Evolutionary conservation across 1,140 invertebrate genomes (phyloP).

Genomic region (Papilio machaon): DNA sequence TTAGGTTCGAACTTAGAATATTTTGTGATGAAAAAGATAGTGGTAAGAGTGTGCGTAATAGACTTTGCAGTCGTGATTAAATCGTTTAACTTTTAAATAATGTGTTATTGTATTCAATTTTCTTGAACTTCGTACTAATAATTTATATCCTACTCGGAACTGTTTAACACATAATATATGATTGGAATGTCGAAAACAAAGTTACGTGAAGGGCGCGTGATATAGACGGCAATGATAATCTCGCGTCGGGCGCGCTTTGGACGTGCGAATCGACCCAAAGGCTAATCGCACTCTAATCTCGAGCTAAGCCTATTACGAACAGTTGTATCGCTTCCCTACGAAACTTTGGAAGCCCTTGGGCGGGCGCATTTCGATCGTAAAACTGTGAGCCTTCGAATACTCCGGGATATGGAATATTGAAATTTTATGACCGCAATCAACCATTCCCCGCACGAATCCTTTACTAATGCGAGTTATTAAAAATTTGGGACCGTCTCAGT

Average conservation of each 20-base stretch:
- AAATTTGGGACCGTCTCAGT: slow-evolving; percentile 38
- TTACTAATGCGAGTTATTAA: slow-evolving; percentile 41
- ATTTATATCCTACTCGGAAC: not conserved
- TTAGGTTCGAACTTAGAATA: too few relatives aligned
- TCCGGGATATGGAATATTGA: slow-evolving; percentile 66
- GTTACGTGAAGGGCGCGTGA: slow-evolving; percentile 2
- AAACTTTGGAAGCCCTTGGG: slow-evolving; percentile 79
- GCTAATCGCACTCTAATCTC: slow-evolving; percentile 79
- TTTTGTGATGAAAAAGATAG: too few relatives aligned
- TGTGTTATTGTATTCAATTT: not conserved
- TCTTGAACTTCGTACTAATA: not conserved
- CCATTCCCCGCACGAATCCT: slow-evolving; percentile 52
- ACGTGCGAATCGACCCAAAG: slow-evolving; percentile 62
- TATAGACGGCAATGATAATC: slow-evolving; percentile 67
- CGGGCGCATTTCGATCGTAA: slow-evolving; percentile 67
- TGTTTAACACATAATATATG: not conserved
- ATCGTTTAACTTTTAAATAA: not conserved
- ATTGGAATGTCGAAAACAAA: slow-evolving; percentile 2
- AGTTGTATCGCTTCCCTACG: slow-evolving; percentile 79
- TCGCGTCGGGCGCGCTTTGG: slow-evolving; percentile 59
- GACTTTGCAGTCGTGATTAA: not conserved
- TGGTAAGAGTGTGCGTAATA: too few relatives aligned
- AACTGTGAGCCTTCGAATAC: slow-evolving; percentile 59
- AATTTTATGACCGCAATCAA: slow-evolving; percentile 71
- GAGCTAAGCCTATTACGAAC: slow-evolving; percentile 78